Base-by-base conservation (phyloP, 1,140 invertebrate species). In the Linepithema humile region DNA sequence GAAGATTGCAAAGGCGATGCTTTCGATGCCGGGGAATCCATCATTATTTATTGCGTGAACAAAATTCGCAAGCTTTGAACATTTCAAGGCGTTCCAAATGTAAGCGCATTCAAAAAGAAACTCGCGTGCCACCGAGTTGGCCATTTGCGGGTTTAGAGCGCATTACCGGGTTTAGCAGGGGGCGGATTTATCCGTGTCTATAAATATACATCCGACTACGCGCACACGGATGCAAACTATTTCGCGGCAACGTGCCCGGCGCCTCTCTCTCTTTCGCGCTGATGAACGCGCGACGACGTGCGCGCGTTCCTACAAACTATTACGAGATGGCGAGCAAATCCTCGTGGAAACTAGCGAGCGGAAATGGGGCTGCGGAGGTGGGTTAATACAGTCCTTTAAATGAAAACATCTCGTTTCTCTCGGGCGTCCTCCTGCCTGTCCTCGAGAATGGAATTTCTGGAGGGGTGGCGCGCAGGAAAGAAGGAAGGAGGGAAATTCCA, bases 271-370 rank as follows among this genome's bases (percentile, higher is more conserved):
- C 45, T 55, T n/a, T 72, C 65, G 57, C 48, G 73, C 48, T 78
- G 57, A 72, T 73, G 38, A 60, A 82, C 32, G 70, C 45, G 65
- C 60, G 59, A 57, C 10, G 29, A 65, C 29, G 23, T 43, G 45
- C 45, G 50, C 53, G 10, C 48, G 45, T 32, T 23, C 23, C 48
- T 89, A 62, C 84, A 83, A 90, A 85, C 80, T 82, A 84, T 88
- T 87, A 83, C 78, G 78, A 77, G 72, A 38, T 84, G 84, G 38
- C 48, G 80, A 75, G 59, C 62, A 85, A 87, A 88, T 90, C 84
- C 80, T 78, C 40, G 77, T 84, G 73, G 59, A 60, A 87, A 84
- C 74, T 70, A 67, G 75, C 38, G 48, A 62, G 72, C 7, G 53
- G 60, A 20, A 83, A 88, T 83, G 43, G 75, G 35, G 48, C 12